Evolutionary conservation across 2,113 vertebrate genomes (phyloP).

Genomic region (Odontesthes bonariensis): DNA sequence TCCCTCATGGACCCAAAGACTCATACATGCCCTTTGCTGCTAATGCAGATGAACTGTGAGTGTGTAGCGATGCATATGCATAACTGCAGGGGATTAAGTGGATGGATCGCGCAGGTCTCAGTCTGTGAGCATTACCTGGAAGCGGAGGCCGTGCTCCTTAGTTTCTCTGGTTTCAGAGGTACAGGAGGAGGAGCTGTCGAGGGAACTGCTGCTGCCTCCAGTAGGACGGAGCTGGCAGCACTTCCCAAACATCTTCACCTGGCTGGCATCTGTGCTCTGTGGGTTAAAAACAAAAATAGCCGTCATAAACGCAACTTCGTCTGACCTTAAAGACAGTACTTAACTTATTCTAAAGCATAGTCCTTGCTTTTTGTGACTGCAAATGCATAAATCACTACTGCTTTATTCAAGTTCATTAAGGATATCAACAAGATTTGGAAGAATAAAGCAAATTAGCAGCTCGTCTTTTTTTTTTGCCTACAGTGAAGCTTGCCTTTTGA

Average conservation of each 20-base stretch:
- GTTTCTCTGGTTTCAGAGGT: slow-evolving; percentile 85
- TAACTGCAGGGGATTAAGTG: neutral
- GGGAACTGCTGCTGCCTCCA: slow-evolving; percentile 94
- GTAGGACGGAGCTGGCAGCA: slow-evolving; percentile 93
- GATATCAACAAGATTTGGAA: too few species aligned
- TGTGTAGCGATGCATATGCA: neutral
- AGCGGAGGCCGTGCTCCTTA: slow-evolving; percentile 91
- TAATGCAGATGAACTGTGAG: neutral
- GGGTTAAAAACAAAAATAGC: slow-evolving; percentile 6
- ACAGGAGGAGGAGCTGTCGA: slow-evolving; percentile 94
- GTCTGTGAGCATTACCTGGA: slow-evolving; percentile 83
- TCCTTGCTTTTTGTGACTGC: neutral
- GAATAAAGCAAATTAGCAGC: too few species aligned
- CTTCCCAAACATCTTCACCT: slow-evolving; percentile 92
- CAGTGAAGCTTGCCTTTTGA: too few species aligned
- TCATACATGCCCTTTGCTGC: neutral
- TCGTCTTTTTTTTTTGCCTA: too few species aligned
- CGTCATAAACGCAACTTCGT: neutral
- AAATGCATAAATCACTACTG: neutral
- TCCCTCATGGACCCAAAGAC: too few species aligned
- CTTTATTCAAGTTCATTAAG: neutral
- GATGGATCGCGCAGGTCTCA: neutral
- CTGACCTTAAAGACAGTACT: neutral
- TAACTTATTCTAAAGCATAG: neutral
- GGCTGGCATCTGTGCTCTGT: slow-evolving; percentile 91